These are phyloP conservation scores for Aphelenchoides bicaudatus DNA, from an alignment of 2,888 invertebrate genomes.

Conservation along the genomic window DNA sequence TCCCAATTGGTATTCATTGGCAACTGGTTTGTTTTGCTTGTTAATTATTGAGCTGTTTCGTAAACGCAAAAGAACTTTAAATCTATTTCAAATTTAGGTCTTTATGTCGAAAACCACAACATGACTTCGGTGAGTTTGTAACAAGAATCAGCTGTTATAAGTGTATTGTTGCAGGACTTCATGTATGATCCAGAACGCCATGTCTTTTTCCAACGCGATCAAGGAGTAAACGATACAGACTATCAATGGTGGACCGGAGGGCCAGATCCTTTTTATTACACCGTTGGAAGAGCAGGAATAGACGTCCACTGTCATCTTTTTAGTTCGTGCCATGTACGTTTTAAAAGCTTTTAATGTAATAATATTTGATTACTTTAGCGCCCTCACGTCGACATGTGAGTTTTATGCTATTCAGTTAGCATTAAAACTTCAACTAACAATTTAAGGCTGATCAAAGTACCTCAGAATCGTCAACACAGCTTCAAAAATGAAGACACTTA, in stretches of 20 bases:
- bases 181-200: slow-evolving; percentile 54
- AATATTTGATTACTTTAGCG: slow-evolving; percentile 35
- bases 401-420: no score
- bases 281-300: slow-evolving; percentile 54
- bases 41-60: slow-evolving; percentile 13
- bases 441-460: slow-evolving; percentile 58
- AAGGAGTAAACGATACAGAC: slow-evolving; percentile 50
- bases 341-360: not conserved
- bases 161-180: no score
- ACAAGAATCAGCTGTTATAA: no score
- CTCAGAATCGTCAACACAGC: slow-evolving; percentile 45
- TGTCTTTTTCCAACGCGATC: slow-evolving; percentile 47
- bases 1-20: slow-evolving; percentile 58
- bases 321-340: slow-evolving; percentile 52
- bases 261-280: slow-evolving; percentile 59
- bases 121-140: no score
- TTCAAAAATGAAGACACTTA: slow-evolving; percentile 44
- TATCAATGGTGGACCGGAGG: slow-evolving; percentile 53
- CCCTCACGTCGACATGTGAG: slow-evolving; percentile 51
- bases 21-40: slow-evolving; percentile 45
- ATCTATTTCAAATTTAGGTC: slow-evolving; percentile 40
- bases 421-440: no score
- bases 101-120: slow-evolving; percentile 60
- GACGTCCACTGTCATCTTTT: slow-evolving; percentile 60
- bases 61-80: slow-evolving; percentile 12